Base-by-base conservation (phyloP, 2,888 invertebrate species). In the Eustalomyia histrio region DNA sequence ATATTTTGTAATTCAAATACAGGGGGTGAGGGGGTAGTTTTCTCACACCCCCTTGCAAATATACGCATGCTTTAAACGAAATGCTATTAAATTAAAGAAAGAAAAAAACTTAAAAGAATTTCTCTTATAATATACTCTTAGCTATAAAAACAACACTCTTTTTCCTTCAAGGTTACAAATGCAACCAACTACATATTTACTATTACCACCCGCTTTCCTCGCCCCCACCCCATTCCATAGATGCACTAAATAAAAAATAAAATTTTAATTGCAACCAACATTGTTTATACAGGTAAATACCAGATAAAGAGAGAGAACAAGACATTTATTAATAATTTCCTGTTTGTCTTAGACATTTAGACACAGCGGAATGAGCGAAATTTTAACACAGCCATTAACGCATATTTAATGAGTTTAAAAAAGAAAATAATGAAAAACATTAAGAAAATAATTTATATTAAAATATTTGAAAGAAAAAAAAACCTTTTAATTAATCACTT, bases 311-410 rank as follows among this genome's bases (percentile, higher is more conserved):
- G n/a, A n/a, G 43, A n/a, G 43, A 47, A 47, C 43, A n/a, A n/a
- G n/a, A 47, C n/a, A n/a, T 47, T 47, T n/a, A 47, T 47, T 47
- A 47, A 47, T 47, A 47, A 47, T 47, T 47, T 47, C 43, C 43
- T 47, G 43, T 47, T 47, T 47, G 43, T 47, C 0, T 47, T 47
- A 47, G 43, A 47, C 43, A 14, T 47, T n/a, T n/a, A n/a, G 43
- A n/a, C 43, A 14, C 4, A 47, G 6, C 2, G n/a, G 43, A 39
- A 39, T 39, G 39, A 39, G 10, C 2, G 4, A 39, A 39, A 14
- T 12, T 39, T 12, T 3, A 47, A 47, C 1, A 47, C 43, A 47
- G 10, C n/a, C 14, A 47, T 47, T 47, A 47, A 47, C 43, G 43
- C 43, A 47, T n/a, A 47, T n/a, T 47, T n/a, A 47, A 39, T 39